Base-by-base conservation (phyloP, 2,888 invertebrate species). In the Acanthosepion lycidas region DNA sequence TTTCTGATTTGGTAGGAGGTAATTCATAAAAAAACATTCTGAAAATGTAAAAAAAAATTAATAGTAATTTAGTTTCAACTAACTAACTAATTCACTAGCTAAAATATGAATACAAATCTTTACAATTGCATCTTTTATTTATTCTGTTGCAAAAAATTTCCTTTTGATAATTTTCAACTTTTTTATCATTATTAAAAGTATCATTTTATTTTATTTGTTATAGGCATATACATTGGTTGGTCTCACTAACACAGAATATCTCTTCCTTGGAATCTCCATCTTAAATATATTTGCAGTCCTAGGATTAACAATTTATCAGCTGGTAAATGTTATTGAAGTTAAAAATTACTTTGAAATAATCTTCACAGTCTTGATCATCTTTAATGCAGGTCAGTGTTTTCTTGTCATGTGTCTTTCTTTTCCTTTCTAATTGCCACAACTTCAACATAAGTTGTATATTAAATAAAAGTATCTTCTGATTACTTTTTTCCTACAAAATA, bases 331-430 rank as follows among this genome's bases (percentile, higher is more conserved):
- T 20, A 33, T 95, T 9, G 94, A 95, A 48, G 95, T 96, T 48
- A 94, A 96, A 0, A 91, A 95, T 1, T 96, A 96, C 0, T 92
- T 96, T 18, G 97, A 97, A 94, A 96, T 97, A 95, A 97, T 97
- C 28, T 96, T 97, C 95, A 96, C 96, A n/a, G 95, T 97, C 20
- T 95, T 97, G 6, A 95, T 97, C 23, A 95, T 97, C 28, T 95
- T 97, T 9, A 97, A 97, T 96, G 96, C 96, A 95, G 96, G 97
- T 97, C 95, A 95, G 94, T 94, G 9, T 78, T n/a, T 78, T 78
- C n/a, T 78, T 78, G 23, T 59, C 0, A 59, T 26, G 20, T 51
- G 12, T 0, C n/a, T n/a, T n/a, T 78, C 28, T 12, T n/a, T 78
- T 78, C 8, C 15, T 33, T 78, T 78, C 33, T 78, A n/a, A 3